Evolutionary conservation across 2,888 invertebrate genomes (phyloP), one percentile per base, ranked within the genome.

Genomic region (Ditylenchus weischeri): DNA sequence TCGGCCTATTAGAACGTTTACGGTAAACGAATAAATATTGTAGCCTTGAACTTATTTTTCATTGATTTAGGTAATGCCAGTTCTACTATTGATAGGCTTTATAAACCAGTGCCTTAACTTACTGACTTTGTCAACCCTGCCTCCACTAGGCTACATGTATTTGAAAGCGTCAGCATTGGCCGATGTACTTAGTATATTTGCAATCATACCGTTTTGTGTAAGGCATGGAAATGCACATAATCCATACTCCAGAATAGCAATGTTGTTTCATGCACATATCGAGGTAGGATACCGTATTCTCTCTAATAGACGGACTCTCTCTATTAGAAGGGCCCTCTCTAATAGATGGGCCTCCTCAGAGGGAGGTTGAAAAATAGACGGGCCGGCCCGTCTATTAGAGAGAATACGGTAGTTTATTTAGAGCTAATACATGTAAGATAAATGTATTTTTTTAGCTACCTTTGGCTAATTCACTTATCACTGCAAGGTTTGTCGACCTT

Each of bases 101-200:
- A 68, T 84, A 75, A 69, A 84, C 69, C 75, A 84, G 76, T 73
- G 78, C 72, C 64, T 82, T 72, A 75, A 80, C 76, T 71, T 84
- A 72, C 78, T 83, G 75, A 74, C 80, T 62, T 69, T 84, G 75
- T 54, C 80, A 66, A 66, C 84, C 62, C 68, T 79, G 35, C 73
- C 74, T 36, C 68, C 77, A 11, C 72, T 72, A 18, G 76, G 77
- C 60, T 80, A 79, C 65, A 69, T 77, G 19, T 80, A 79, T 64
- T 69, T 80, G 18, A 78, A 76, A 88, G 90, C 89, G 64, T 89
- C 90, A 79, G 90, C 90, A 21, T 88, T 89, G 4, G 90, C 90
- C 6, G 90, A 90, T 51, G 86, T 90, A 57, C 84, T 90, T 79
- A 89, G 89, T 19, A 89, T 90, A 75, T 81, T 88, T 49, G 89